phyloP scores from a whole-genome alignment of 35 echinoderm and acorn worm species.

The Heliocidaris erythrogramma region DNA sequence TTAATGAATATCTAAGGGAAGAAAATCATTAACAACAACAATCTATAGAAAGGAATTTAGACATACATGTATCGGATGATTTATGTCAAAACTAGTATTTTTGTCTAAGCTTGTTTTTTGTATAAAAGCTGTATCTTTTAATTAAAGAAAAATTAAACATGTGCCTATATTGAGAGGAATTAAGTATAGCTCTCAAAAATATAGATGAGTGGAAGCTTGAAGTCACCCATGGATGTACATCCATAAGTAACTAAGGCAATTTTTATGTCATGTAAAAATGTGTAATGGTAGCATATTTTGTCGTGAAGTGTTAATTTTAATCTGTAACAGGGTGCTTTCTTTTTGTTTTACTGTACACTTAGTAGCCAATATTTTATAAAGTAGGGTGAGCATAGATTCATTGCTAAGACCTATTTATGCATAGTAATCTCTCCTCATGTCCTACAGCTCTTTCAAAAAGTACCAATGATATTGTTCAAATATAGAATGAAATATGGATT shows the following conservation, averaged over 20 bases:
- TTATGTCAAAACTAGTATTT: not conserved
- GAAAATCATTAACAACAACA: not conserved
- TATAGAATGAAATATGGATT: not conserved
- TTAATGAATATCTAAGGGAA: not conserved
- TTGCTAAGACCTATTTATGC: not conserved
- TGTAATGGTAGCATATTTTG: slow-evolving; percentile 11
- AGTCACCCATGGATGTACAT: too few species aligned
- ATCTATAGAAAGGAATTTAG: too few species aligned
- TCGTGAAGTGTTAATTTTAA: not conserved
- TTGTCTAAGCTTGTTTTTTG: not conserved
- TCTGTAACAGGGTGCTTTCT: not conserved
- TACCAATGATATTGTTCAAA: not conserved
- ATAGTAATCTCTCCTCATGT: not conserved
- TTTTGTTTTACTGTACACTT: not conserved
- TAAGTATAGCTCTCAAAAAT: not conserved
- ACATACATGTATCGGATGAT: not conserved
- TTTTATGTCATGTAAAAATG: not conserved
- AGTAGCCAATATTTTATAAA: not conserved
- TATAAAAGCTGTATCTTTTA: slow-evolving; percentile 15
- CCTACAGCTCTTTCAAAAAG: not conserved
- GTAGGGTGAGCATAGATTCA: not conserved
- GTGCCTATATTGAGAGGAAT: slow-evolving; percentile 2
- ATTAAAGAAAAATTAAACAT: not conserved
- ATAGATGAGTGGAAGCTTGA: not conserved
- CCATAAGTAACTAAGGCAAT: not conserved